Percentiles rank a stretch among this genome's conserved stretches.
Conservation (phyloP, 2,113 vertebrate genomes). For the Tamias sibiricus region DNA sequence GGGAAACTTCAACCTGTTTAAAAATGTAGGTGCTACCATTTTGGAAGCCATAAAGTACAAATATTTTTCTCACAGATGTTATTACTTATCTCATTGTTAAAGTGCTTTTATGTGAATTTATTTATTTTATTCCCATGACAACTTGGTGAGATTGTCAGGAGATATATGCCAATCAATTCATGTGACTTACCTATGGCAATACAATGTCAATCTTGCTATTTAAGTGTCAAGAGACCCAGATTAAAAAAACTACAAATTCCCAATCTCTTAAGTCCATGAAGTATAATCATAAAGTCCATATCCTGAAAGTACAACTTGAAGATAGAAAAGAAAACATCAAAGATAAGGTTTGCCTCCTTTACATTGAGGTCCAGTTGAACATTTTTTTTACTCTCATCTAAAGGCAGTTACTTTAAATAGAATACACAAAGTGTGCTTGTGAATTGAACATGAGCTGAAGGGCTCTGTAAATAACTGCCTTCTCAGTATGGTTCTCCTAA, state of each 20-base stretch:
- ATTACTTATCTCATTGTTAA: background rate
- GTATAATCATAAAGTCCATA: too few species aligned
- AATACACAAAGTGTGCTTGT: too few species aligned
- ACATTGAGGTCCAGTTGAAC: background rate
- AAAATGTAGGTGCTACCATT: background rate
- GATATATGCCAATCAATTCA: background rate
- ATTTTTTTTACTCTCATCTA: background rate
- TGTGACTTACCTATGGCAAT: background rate
- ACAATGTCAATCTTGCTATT: background rate
- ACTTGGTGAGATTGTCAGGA: background rate
- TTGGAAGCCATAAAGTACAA: background rate
- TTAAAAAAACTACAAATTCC: background rate
- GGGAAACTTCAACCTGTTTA: background rate
- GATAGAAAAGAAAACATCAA: background rate
- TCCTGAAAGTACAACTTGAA: background rate
- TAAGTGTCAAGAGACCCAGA: background rate
- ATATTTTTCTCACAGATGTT: background rate
- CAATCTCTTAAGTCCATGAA: background rate
- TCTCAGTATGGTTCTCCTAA: background rate
- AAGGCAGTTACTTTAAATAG: constrained; percentile 22
- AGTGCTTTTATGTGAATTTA: background rate
- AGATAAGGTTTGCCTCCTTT: background rate
- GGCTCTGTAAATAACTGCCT: rapidly evolving
- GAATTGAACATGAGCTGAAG: too few species aligned
- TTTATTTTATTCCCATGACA: constrained; percentile 18